Base-by-base conservation (phyloP, 1,140 invertebrate species). In the Thereuonema tuberculata region DNA sequence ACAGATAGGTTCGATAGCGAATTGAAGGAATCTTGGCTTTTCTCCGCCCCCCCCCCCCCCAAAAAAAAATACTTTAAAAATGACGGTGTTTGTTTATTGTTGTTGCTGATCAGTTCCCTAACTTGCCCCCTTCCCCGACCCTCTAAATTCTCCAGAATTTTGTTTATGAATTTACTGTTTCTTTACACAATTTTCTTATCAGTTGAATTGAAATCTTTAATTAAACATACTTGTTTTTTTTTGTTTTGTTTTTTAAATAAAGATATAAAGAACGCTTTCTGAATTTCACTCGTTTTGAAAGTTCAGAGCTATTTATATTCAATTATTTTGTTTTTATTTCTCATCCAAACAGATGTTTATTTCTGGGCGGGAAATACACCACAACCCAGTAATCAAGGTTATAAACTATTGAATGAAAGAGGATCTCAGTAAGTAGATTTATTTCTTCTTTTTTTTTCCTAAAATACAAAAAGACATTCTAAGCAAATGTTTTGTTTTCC, bases 331-430 rank as follows among this genome's bases (percentile, higher is more conserved):
- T n/a, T 43, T 12, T 12, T 43, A 43, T 12, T 43, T 43, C n/a
- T n/a, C n/a, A n/a, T n/a, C n/a, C n/a, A 21, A 50, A 50, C 67
- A 78, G 86, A 86, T 70, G 85, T 87, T 2, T 90, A 82, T 73
- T 93, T 93, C 75, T 92, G 87, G 89, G 84, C 87, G 23, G 89
- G 89, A 1, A 87, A 86, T 67, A 82, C 82, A 1, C 73, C 80
- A 0, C 75, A 81, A 53, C 88, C 88, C 1, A 83, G 81, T 61
- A 86, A 86, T 2, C 82, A 84, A 15, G 89, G 89, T 54, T 83
- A 81, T 50, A 81, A 88, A 20, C 83, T 93, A 67, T 87, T 88
- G 0, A 91, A 63, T 37, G 63, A 64, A 59, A 24, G 24, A 23
- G 63, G 58, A 20, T 61, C 21, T n/a, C n/a, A n/a, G n/a, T n/a